A percentile compares a stretch with the other conserved stretches of the same genome.
phyloP scores from a whole-genome alignment of 2,113 vertebrate species.

The Laterallus jamaicensis region DNA sequence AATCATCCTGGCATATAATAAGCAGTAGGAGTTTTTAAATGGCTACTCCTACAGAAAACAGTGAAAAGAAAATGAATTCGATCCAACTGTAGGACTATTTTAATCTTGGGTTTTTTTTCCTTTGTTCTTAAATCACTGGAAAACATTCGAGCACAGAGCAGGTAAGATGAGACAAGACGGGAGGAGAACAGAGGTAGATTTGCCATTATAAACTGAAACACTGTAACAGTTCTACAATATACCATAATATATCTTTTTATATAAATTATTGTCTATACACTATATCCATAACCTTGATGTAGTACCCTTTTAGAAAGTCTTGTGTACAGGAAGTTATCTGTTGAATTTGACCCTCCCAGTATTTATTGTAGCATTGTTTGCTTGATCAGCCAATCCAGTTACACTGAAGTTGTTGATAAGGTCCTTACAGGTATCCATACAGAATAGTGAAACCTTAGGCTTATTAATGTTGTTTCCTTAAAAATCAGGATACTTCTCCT shows the following conservation, averaged over 20 bases:
- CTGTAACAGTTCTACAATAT: accelerated
- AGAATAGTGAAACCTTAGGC: neutral
- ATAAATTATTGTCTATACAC: neutral
- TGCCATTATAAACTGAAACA: neutral
- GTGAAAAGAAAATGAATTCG: neutral
- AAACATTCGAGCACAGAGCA: neutral
- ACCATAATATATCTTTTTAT: neutral
- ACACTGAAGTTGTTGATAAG: neutral
- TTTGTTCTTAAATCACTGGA: neutral
- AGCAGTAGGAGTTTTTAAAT: neutral
- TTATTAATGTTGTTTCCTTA: neutral
- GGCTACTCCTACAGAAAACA: neutral
- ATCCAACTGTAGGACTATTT: neutral
- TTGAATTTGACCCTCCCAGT: neutral
- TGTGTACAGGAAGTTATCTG: neutral
- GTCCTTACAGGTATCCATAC: neutral
- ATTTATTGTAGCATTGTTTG: neutral
- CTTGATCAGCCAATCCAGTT: neutral
- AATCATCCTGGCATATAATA: neutral
- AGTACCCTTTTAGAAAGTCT: neutral
- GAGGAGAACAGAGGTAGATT: neutral
- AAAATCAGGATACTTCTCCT: neutral
- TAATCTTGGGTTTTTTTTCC: neutral
- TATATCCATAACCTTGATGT: neutral
- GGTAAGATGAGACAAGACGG: neutral